Base-by-base conservation (phyloP, 2,888 invertebrate genomes). In the Lithophane ornitopus region DNA sequence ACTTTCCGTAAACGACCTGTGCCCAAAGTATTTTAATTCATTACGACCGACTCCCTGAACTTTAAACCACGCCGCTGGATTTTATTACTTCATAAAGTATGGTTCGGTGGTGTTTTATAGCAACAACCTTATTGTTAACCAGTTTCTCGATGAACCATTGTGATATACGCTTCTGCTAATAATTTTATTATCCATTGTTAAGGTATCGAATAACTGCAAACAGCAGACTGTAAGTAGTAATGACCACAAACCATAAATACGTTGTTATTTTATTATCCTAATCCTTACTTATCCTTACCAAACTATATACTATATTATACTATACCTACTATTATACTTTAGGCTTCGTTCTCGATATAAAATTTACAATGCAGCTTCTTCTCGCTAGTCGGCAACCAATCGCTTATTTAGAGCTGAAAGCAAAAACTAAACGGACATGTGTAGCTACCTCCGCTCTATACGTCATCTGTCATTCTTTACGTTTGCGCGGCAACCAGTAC, bases 1-100 rank as follows among this genome's bases (percentile, higher is more conserved):
- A 95, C 94, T 95, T 95, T 94, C 91, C 85, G 90, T 90, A 93
- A 95, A 95, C 94, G 94, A 94, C 93, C 93, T 90, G 89, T 89
- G 88, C 88, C 91, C 88, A 90, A 93, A 94, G 91, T 93, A 92
- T 93, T 93, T 93, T 92, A 92, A 93, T 94, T 94, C 91, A 93
- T 93, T 93, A 91, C 87, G 87, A 85, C 89, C 90, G 82, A 89
- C 89, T 84, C 87, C 89, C 88, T 89, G 89, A 91, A 93, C 91
- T 92, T 93, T 91, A 92, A 93, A 92, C 92, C 93, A 89, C 92
- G 85, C 88, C 81, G 89, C 86, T 85, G 89, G 90, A 91, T 92
- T 94, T 94, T 93, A 94, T 94, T 92, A 91, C 90, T 93, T 92
- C 90, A 92, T 92, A 92, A 93, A 93, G 86, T 91, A 86, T 88